Conservation (phyloP, 1,140 invertebrate genomes). For the Hypsibius dujardini region DNA sequence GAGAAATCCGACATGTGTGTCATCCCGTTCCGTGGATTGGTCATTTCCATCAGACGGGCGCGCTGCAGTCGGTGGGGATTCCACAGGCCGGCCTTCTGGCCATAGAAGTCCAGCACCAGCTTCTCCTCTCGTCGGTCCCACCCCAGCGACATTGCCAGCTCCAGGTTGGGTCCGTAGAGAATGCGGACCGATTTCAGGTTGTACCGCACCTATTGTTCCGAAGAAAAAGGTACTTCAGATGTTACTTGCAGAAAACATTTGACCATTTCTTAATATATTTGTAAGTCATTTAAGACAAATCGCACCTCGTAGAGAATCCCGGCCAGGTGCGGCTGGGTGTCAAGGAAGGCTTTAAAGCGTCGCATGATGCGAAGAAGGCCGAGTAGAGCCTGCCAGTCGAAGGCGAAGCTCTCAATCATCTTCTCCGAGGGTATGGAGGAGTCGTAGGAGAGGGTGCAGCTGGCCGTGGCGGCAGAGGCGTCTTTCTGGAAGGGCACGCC, state of each 20-base stretch:
- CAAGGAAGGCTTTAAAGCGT: background rate
- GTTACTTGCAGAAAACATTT: background rate
- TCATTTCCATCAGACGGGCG: background rate
- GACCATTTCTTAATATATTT: background rate
- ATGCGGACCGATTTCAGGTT: background rate
- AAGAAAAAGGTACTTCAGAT: conserved; percentile 1
- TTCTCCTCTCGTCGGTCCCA: background rate
- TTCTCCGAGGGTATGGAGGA: background rate
- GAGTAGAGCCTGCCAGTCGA: background rate
- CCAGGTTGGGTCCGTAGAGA: background rate
- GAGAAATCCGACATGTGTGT: background rate
- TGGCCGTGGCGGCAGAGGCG: background rate
- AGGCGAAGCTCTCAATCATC: background rate
- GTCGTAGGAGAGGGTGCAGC: background rate
- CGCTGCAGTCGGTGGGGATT: background rate
- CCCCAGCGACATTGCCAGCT: background rate
- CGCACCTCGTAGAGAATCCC: background rate
- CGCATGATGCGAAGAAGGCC: conserved; percentile 4
- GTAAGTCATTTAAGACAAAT: too few relatives aligned
- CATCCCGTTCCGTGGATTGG: background rate
- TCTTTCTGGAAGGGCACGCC: conserved; percentile 15
- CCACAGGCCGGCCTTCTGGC: background rate
- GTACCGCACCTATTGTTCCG: background rate
- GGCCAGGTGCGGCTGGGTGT: background rate
- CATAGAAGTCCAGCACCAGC: background rate